These are phyloP conservation scores for Tiliacea aurago DNA, from an alignment of 2,888 invertebrate species.

Conservation along the genomic window DNA sequence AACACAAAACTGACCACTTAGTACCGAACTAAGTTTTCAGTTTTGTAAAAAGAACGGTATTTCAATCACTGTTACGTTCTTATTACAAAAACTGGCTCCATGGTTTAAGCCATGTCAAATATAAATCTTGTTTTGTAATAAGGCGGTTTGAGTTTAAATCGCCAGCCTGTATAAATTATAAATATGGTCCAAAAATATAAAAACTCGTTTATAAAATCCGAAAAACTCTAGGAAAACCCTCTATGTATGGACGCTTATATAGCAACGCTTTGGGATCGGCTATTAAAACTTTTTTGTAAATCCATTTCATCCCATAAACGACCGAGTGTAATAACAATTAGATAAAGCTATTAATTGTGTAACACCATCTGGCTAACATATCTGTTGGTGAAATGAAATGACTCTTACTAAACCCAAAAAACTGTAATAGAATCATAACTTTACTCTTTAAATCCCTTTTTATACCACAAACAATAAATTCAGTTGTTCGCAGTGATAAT, in stretches of 20 bases:
- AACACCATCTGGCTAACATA: conserved; percentile 25
- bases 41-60: no score
- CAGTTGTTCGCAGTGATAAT: conserved; percentile 26
- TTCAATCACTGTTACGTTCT: no score
- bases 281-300: conserved; percentile 32
- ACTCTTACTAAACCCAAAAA: conserved; percentile 13
- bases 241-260: not conserved
- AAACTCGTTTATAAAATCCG: not conserved
- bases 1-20: no score
- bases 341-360: conserved; percentile 21
- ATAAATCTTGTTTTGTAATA: no score
- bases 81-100: no score
- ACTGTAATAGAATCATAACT: conserved; percentile 13
- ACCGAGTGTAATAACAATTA: conserved; percentile 49
- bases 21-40: no score
- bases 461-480: conserved; percentile 22
- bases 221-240: not conserved
- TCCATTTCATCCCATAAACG: conserved; percentile 9
- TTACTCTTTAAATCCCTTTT: not conserved
- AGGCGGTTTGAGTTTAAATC: not conserved
- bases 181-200: not conserved
- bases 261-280: not conserved
- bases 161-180: not conserved
- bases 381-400: conserved; percentile 18
- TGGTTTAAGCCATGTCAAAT: no score